phyloP scores from a whole-genome alignment of 2,888 invertebrate genomes.

The Ormyrus thymus region DNA sequence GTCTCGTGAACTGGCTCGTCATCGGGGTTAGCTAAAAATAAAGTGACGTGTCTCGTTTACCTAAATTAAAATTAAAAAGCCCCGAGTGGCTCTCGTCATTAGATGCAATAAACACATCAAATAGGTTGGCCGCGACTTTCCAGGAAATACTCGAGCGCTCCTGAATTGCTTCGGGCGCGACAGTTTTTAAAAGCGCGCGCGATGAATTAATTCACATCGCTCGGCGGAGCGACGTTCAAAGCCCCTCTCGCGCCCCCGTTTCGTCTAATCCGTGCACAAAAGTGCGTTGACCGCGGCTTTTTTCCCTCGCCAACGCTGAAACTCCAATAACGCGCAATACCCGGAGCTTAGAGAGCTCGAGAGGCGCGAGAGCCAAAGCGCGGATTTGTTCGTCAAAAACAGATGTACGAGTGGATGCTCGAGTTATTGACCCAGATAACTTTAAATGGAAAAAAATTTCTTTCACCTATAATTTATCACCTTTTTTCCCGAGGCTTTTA shows the following conservation, averaged over 20 bases:
- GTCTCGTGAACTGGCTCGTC: slow-evolving; percentile 2
- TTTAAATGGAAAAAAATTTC: not conserved
- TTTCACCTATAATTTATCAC: not conserved
- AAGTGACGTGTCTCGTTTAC: slow-evolving; percentile 9
- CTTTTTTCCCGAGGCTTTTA: not conserved
- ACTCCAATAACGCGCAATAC: slow-evolving; percentile 38
- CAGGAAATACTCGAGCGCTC: slow-evolving; percentile 35
- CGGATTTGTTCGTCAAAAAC: slow-evolving; percentile 42
- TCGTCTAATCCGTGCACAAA: slow-evolving; percentile 36
- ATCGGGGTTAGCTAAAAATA: not conserved
- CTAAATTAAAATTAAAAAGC: slow-evolving; percentile 26
- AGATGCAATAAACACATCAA: slow-evolving; percentile 43
- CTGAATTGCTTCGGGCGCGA: slow-evolving; percentile 32
- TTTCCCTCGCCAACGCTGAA: not conserved
- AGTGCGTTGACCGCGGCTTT: slow-evolving; percentile 40
- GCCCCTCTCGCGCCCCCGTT: slow-evolving; percentile 4
- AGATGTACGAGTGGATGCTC: slow-evolving; percentile 5
- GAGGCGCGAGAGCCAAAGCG: slow-evolving; percentile 11
- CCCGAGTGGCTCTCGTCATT: slow-evolving; percentile 5
- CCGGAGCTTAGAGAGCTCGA: slow-evolving; percentile 7
- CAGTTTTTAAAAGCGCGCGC: slow-evolving; percentile 21
- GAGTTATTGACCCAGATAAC: slow-evolving; percentile 35
- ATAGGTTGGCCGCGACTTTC: slow-evolving; percentile 46
- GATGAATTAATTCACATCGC: slow-evolving; percentile 45
- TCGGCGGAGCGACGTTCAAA: not conserved